phyloP scores from a whole-genome alignment of 2,888 invertebrate genomes.

The Panzeria rudis region DNA sequence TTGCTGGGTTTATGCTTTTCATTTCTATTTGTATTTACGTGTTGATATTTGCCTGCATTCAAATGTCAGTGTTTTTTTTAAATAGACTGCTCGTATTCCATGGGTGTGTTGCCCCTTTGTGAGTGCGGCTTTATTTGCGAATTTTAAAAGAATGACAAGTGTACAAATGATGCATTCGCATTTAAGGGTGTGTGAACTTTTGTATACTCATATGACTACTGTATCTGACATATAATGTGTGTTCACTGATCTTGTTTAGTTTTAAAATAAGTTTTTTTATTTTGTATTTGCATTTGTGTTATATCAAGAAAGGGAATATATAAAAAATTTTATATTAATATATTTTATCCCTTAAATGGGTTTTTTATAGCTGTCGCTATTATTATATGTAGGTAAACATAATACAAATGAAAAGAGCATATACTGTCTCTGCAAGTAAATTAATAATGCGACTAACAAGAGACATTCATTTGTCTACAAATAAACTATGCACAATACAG shows the following conservation, averaged over 20 bases:
- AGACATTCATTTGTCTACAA: slow-evolving; percentile 10
- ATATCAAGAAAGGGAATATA: background rate
- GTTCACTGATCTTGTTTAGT: slow-evolving; percentile 43
- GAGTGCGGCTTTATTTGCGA: slow-evolving; percentile 9
- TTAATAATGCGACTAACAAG: slow-evolving; percentile 31
- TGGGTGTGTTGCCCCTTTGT: slow-evolving; percentile 39
- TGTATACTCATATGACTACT: background rate
- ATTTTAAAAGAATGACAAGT: slow-evolving; percentile 44
- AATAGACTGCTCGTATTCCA: slow-evolving; percentile 13
- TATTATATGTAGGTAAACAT: slow-evolving; percentile 28
- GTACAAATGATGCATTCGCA: slow-evolving; percentile 46
- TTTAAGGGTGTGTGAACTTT: slow-evolving; percentile 49
- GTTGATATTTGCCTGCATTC: background rate
- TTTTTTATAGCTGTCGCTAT: background rate
- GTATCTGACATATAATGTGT: slow-evolving; percentile 30
- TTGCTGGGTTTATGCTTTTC: background rate
- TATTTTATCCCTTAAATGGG: slow-evolving; percentile 1
- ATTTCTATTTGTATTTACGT: slow-evolving; percentile 1
- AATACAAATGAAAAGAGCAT: slow-evolving; percentile 10
- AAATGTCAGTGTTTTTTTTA: background rate
- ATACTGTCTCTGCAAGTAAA: slow-evolving; percentile 18
- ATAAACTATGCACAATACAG: background rate
- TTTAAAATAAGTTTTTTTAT: slow-evolving; percentile 30
- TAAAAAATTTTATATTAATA: slow-evolving; percentile 1
- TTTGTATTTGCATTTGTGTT: background rate